phyloP scores from a whole-genome alignment of 2,113 vertebrate genomes.

The Urocolius indicus region DNA sequence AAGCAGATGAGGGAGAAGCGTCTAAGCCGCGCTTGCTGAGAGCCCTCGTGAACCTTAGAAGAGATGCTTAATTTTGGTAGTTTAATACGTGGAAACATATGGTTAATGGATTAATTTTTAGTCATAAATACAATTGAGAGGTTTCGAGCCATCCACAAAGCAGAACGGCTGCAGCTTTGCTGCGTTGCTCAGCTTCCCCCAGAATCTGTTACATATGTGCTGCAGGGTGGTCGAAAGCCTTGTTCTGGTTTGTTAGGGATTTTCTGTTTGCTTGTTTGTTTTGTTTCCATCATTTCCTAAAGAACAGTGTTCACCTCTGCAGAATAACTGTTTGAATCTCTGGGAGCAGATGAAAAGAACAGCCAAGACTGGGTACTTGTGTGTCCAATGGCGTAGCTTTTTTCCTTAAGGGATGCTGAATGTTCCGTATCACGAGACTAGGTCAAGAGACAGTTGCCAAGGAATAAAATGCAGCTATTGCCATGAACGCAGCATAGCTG shows the following conservation, averaged over 20 bases:
- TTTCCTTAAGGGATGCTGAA: not conserved
- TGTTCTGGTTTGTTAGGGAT: not conserved
- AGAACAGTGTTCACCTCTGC: not conserved
- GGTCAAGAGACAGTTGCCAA: slow-evolving; percentile 18
- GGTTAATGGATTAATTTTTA: not conserved
- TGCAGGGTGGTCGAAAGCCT: slow-evolving; percentile 13
- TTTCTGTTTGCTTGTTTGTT: not conserved
- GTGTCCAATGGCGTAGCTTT: not conserved
- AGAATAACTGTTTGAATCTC: not conserved
- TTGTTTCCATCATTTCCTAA: not conserved
- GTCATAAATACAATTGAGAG: not conserved
- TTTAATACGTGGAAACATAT: not conserved
- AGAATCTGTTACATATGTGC: not conserved
- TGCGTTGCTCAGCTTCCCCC: not conserved
- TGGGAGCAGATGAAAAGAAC: not conserved
- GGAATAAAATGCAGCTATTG: not conserved
- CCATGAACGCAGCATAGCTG: not conserved
- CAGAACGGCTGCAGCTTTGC: not conserved
- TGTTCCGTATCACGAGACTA: not conserved
- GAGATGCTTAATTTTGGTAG: slow-evolving; percentile 30
- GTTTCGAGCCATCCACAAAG: not conserved
- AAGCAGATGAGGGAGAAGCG: slow-evolving; percentile 15
- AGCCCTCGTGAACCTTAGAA: not conserved
- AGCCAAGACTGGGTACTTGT: not conserved
- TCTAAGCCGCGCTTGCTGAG: not conserved